Evolutionary conservation across 1,140 invertebrate species (phyloP), one percentile per base, ranked within the genome.

Genomic region (Scaptomyza pallida): DNA sequence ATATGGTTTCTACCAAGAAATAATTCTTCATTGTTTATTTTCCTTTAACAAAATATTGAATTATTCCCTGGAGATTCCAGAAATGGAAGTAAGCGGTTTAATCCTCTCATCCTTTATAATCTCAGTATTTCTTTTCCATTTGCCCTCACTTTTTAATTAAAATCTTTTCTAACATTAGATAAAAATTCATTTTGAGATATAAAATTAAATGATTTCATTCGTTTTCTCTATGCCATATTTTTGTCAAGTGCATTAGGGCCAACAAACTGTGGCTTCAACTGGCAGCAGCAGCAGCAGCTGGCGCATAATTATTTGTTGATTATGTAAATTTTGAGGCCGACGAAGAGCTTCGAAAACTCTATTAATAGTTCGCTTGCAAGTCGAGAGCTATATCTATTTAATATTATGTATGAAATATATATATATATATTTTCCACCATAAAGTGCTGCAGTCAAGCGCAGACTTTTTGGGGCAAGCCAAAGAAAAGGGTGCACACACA

Each of bases 271-370:
- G 64, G 52, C 15, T 50, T 19, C 35, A 40, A 54, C 37, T 26
- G 19, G 55, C 57, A 55, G 59, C 78, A n/a, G n/a, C n/a, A 81
- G 50, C 57, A 55, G 59, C 78, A 81, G 75, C 82, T 86, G 82
- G 19, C 64, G 82, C 81, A 86, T 86, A 86, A 86, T 86, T 86
- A 86, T 86, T 88, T 86, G 67, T 86, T 88, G 82, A 86, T 86
- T 86, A 86, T 86, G 82, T 75, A 88, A 86, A 86, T 86, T 72
- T 67, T 30, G n/a, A 55, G 37, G 30, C 43, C 13, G 48, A 30
- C 26, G 26, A 30, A 9, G 8, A 47, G 48, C 54, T 50, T 33
- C 23, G 26, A 57, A 61, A 63, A 74, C 75, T 78, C 78, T 72
- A 75, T 82, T 82, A 80, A 83, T 83, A 78, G 78, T 77, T 64